phyloP scores from a whole-genome alignment of 2,797 vertebrate species.

The Jordanella pulchra region DNA sequence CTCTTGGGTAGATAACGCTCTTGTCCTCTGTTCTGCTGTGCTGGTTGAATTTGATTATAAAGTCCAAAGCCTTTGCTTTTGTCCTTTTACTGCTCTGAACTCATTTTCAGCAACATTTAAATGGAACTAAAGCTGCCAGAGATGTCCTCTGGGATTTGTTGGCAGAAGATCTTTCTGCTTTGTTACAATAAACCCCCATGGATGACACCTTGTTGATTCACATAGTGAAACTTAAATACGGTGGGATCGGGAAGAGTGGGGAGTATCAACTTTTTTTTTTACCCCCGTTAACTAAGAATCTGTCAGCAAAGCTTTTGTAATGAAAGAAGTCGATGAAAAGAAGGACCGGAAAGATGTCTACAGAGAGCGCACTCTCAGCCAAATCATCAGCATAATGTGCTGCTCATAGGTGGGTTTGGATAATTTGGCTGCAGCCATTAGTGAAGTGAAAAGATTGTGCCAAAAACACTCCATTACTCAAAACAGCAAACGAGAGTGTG shows the following conservation, averaged over 20 bases:
- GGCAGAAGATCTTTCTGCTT: slow-evolving; percentile 17
- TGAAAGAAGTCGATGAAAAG: slow-evolving; percentile 39
- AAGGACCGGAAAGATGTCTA: slow-evolving; percentile 27
- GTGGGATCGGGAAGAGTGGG: slow-evolving; percentile 23
- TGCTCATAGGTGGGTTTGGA: slow-evolving; percentile 48
- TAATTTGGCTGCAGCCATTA: slow-evolving; percentile 49
- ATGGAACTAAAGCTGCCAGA: slow-evolving; percentile 5
- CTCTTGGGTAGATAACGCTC: slow-evolving; percentile 26
- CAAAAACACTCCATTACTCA: slow-evolving; percentile 50
- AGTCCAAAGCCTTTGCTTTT: slow-evolving; percentile 27
- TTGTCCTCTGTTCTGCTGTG: slow-evolving; percentile 28
- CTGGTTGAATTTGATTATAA: slow-evolving; percentile 48
- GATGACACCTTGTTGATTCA: slow-evolving; percentile 39
- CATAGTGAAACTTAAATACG: slow-evolving; percentile 60
- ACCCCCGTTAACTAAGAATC: slow-evolving; percentile 50
- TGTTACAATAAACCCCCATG: slow-evolving; percentile 27
- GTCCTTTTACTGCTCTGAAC: slow-evolving; percentile 18
- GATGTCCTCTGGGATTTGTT: slow-evolving; percentile 19
- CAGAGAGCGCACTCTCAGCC: slow-evolving; percentile 36
- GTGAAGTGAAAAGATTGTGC: slow-evolving; percentile 51
- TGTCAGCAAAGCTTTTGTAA: slow-evolving; percentile 51
- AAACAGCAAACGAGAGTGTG: slow-evolving; percentile 27
- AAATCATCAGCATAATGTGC: slow-evolving; percentile 57
- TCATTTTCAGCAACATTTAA: slow-evolving; percentile 20
- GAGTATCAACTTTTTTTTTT: slow-evolving; percentile 29